Evolutionary conservation across 1,140 invertebrate genomes (phyloP).

Genomic region (Caenorhabditis inopinata): DNA sequence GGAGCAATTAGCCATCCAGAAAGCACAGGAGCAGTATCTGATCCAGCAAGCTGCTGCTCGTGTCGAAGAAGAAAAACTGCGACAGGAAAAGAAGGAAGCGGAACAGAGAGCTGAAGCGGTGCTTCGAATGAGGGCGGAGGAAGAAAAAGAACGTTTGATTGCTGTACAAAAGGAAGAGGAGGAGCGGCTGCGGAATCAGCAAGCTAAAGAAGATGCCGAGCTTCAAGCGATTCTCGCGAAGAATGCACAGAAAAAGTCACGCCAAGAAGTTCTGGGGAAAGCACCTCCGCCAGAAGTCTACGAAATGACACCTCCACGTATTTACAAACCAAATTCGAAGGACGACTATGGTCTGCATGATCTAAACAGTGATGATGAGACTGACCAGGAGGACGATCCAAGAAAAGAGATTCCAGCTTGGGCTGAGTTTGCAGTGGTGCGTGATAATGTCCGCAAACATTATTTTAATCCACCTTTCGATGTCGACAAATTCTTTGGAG

Average conservation of each 20-base stretch:
- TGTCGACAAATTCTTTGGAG: neutral
- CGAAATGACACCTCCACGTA: neutral
- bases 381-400: neutral
- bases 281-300: neutral
- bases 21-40: too few species aligned
- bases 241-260: neutral
- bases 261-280: neutral
- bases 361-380: too few species aligned
- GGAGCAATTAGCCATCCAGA: too few species aligned
- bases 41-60: too few species aligned
- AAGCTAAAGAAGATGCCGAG: too few species aligned
- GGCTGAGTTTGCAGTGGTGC: neutral
- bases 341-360: neutral
- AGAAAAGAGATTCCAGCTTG: neutral
- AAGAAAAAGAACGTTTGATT: neutral
- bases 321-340: neutral
- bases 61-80: too few species aligned
- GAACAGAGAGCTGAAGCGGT: neutral
- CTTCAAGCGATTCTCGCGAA: neutral
- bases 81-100: neutral
- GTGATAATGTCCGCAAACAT: neutral
- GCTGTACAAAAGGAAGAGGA: too few species aligned
- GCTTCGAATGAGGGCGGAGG: neutral
- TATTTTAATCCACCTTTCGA: neutral
- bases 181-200: too few species aligned